Base-by-base conservation (phyloP, 2,888 invertebrate species). In the Magallana nippona region DNA sequence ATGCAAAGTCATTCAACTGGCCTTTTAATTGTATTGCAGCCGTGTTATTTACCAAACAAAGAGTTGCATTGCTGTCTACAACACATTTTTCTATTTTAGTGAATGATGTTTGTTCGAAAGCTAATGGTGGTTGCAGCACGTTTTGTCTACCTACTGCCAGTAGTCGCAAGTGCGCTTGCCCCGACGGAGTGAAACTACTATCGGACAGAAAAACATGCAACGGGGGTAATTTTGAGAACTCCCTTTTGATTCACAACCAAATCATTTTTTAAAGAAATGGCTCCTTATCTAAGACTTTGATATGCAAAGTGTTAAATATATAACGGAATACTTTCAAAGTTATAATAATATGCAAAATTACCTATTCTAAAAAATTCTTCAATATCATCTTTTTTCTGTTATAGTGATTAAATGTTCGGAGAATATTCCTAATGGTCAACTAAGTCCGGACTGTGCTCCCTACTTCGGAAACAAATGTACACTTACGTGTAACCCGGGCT, bases 101-200 rank as follows among this genome's bases (percentile, higher is more conserved):
- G 2, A 15, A 71, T 27, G 13, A 19, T 22, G 32, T 27, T 5
- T 82, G 82, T 55, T 82, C 82, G 8, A 55, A 55, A 27, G 10
- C 58, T 55, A 82, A 82, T 56, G 82, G 82, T 17, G 15, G 32
- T 10, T 82, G 82, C 71, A 82, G 82, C 27, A 82, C 82, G 5
- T 82, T 82, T 15, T 82, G 82, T 56, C 56, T 82, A 19, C 82
- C 82, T 13, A 71, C 63, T 17, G 19, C 71, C 55, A 60, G n/a
- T 17, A 55, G 71, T 55, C 63, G 82, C 44, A 63, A 55, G 13
- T 82, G 82, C 55, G 82, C 71, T 13, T 82, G 82, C 27, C 71
- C 63, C 13, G 82, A 82, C 11, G 82, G 77, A n/a, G 71, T 71
- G 55, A 17, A 32, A 11, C 27, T 82, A 15, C 63, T 55, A 17